A percentile compares a stretch with the other conserved stretches of the same genome.
Evolutionary conservation across 2,113 vertebrate genomes (phyloP).

Genomic region (Orthonyx spaldingii): DNA sequence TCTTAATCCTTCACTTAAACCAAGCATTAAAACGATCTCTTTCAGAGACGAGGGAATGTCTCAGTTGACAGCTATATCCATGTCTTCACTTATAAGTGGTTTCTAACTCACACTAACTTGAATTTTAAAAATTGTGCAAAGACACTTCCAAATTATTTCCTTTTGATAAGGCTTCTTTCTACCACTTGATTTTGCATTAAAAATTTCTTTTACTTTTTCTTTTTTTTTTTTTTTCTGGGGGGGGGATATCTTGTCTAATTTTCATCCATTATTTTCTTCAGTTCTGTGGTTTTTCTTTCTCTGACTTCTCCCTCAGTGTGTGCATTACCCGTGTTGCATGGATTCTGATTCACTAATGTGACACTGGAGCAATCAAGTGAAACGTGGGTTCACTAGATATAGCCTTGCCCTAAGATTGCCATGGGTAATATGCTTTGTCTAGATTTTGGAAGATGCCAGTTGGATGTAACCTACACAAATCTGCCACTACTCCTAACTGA

Average conservation of each 20-base stretch:
- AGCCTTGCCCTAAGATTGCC: background rate
- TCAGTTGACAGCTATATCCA: background rate
- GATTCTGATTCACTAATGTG: background rate
- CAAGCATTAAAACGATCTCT: background rate
- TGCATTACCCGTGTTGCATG: fast-evolving
- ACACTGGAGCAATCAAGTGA: background rate
- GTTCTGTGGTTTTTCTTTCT: background rate
- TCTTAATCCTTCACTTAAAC: background rate
- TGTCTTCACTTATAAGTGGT: background rate
- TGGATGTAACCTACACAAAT: background rate
- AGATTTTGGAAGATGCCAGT: background rate
- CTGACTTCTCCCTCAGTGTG: background rate
- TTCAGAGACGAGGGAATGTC: background rate
- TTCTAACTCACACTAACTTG: background rate
- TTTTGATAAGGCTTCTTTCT: background rate
- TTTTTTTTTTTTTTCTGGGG: no score
- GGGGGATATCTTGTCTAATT: background rate
- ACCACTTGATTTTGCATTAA: background rate
- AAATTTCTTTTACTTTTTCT: background rate
- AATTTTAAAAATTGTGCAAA: background rate
- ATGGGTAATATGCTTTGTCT: background rate
- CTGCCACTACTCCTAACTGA: background rate
- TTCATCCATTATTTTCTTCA: background rate
- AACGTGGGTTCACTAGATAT: background rate
- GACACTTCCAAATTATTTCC: background rate